Conservation (phyloP, 2,113 vertebrate genomes). For the Cheilinus undulatus region DNA sequence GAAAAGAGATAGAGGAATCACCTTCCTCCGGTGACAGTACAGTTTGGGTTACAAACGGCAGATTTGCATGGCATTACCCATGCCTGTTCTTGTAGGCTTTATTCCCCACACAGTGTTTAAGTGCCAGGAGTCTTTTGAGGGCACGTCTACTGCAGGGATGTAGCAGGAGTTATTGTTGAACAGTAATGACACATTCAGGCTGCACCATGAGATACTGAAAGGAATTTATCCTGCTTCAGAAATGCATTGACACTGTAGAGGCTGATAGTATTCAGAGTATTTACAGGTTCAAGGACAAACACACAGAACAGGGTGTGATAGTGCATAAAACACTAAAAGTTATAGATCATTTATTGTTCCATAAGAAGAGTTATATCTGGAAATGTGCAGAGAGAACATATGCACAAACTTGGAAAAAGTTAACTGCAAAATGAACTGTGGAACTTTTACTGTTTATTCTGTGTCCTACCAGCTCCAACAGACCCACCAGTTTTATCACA, state of each 20-base stretch:
- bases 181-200: constrained; percentile 50
- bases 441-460: no score
- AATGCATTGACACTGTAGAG: constrained; percentile 28
- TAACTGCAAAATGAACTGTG: no score
- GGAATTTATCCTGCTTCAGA: constrained; percentile 30
- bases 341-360: neutral
- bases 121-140: constrained; percentile 58
- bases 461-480: no score
- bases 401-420: neutral
- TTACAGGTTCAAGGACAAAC: constrained; percentile 25
- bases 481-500: no score
- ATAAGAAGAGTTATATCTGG: neutral
- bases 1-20: constrained; percentile 64
- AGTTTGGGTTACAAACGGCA: constrained; percentile 64
- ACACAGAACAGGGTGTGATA: neutral
- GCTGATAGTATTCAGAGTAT: constrained; percentile 14
- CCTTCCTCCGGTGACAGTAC: constrained; percentile 50
- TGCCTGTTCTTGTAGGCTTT: constrained; percentile 47
- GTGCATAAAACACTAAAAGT: neutral
- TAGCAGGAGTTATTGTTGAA: constrained; percentile 54
- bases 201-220: constrained; percentile 29
- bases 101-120: constrained; percentile 44
- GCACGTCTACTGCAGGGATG: constrained; percentile 31
- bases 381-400: neutral
- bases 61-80: constrained; percentile 73